phyloP scores from a whole-genome alignment of 2,888 invertebrate species.

The Xestia rhomboidea region DNA sequence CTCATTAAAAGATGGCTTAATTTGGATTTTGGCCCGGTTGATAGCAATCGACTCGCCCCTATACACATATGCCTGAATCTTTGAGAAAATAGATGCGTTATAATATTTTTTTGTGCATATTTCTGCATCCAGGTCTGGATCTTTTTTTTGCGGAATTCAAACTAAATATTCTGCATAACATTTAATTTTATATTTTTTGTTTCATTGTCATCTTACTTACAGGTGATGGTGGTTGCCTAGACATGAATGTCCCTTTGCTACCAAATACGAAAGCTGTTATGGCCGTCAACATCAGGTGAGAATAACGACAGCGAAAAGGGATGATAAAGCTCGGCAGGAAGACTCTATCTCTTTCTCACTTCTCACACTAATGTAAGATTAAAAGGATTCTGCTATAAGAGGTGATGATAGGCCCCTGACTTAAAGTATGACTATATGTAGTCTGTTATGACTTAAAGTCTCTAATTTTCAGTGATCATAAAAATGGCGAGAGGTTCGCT shows the following conservation, averaged over 20 bases:
- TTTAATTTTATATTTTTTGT: no score
- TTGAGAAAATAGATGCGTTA: no score
- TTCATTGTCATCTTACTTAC: conserved; percentile 37
- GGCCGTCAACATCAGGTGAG: conserved; percentile 82
- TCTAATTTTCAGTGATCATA: neutral
- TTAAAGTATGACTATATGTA: no score
- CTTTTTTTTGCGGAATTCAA: no score
- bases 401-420: neutral
- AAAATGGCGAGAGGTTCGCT: neutral
- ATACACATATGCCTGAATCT: neutral
- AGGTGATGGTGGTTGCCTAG: conserved; percentile 89
- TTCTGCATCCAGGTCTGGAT: no score
- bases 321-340: neutral
- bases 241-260: conserved; percentile 81
- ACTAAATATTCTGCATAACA: no score
- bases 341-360: neutral
- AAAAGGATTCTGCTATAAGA: neutral
- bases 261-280: conserved; percentile 85
- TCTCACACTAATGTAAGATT: neutral
- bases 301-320: neutral
- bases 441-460: no score
- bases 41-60: neutral
- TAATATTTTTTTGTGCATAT: no score
- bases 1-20: neutral
- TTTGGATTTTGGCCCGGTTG: neutral